Evolutionary conservation across 2,113 vertebrate genomes (phyloP), one percentile per base, ranked within the genome.

Genomic region (Gobiocypris rarus): DNA sequence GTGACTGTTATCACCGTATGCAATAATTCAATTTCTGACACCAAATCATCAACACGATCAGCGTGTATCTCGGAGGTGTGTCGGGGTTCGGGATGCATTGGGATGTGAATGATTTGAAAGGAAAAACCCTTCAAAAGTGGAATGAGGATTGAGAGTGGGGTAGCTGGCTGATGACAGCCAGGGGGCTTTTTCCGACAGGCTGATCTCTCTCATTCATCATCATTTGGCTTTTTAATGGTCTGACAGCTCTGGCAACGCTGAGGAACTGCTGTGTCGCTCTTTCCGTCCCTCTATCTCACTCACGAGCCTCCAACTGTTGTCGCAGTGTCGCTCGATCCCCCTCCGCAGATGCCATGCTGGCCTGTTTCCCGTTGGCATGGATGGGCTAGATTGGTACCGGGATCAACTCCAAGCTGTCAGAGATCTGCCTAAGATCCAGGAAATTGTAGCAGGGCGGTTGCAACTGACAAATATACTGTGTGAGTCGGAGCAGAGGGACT

Each of bases 391-490:
- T 92, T 43, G 92, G 91, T 75, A 91, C 91, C 1, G 89, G 93
- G 45, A 94, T 93, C 88, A 93, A 90, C 88, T 93, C 92, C 88
- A 94, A 93, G 90, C 89, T 94, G 80, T 93, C 92, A 9, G 91
- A 92, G 90, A 93, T 93, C 71, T 81, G 91, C 26, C 91, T 93
- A 83, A 89, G 87, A 89, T 92, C 89, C 56, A 86, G 91, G 61
- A 87, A 79, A 85, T 67, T 84, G 82, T 74, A 79, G 45, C 67
- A 54, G 77, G 75, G 83, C 73, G 43, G 52, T 71, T 50, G 48
- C 59, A 50, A 58, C 13, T 83, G 69, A 84, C 41, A 73, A 45
- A 81, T 70, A 83, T 71, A 59, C 38, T 41, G 43, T 11, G 75
- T 38, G n/a, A 50, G 34, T 83, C 48, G 34, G 22, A 73, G 56